Evolutionary conservation across 1,140 invertebrate species (phyloP).

Genomic region (Trichonephila clavipes): DNA sequence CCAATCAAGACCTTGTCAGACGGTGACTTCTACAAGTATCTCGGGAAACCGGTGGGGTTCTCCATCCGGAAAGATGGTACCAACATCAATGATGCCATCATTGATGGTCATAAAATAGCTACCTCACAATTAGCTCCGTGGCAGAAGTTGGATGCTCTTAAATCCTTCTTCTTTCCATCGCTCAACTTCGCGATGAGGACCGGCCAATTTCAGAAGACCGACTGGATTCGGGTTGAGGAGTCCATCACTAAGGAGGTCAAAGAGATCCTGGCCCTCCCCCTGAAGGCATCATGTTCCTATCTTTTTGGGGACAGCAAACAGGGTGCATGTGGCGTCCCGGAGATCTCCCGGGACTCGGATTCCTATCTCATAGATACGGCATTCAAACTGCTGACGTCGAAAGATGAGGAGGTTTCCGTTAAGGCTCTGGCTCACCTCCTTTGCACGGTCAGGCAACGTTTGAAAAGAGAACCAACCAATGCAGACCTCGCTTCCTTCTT

Average conservation of each 20-base stretch:
- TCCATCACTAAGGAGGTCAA: background rate
- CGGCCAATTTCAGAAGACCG: background rate
- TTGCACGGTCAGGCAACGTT: no score
- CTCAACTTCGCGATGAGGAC: constrained; percentile 26
- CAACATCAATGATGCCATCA: background rate
- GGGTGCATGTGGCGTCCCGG: background rate
- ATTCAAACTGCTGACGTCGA: no score
- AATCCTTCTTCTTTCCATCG: background rate
- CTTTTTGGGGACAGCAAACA: background rate
- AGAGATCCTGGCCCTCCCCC: background rate
- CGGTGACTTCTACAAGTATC: background rate
- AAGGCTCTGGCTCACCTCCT: background rate
- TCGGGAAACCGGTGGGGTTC: constrained; percentile 29
- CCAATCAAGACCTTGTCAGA: background rate
- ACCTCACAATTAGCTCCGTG: background rate
- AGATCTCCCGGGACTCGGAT: background rate
- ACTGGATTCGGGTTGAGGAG: no score
- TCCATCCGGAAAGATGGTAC: no score
- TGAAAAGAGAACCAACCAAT: background rate
- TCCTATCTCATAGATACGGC: background rate
- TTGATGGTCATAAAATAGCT: background rate
- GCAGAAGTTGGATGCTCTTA: constrained; percentile 36
- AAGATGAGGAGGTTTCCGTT: background rate
- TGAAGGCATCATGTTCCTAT: background rate
- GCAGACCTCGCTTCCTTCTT: background rate